Conservation (phyloP, 2,113 vertebrate genomes). For the Heptranchias perlo region DNA sequence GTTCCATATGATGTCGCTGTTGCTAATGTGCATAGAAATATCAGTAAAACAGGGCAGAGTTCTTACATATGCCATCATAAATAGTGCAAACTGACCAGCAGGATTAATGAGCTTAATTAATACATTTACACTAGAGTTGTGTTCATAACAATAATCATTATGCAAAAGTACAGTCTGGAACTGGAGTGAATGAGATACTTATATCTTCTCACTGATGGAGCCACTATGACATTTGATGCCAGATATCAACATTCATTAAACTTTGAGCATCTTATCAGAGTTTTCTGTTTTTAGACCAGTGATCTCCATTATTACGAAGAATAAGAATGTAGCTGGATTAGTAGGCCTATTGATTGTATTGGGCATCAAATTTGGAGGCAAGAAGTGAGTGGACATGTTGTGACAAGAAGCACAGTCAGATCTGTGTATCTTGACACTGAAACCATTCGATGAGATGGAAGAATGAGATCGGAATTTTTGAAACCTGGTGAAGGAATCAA, state of each 20-base stretch:
- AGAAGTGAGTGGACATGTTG: not conserved
- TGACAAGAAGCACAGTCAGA: too few species aligned
- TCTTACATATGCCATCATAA: not conserved
- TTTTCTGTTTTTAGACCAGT: too few species aligned
- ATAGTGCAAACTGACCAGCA: too few species aligned
- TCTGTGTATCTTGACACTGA: too few species aligned
- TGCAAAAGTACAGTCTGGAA: not conserved
- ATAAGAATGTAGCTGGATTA: not conserved
- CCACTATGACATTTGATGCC: too few species aligned
- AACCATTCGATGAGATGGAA: not conserved
- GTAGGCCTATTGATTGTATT: too few species aligned
- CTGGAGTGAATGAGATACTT: not conserved
- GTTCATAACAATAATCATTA: not conserved
- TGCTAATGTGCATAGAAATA: not conserved
- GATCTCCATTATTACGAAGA: not conserved
- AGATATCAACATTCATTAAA: too few species aligned
- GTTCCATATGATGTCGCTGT: not conserved
- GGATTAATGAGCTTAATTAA: too few species aligned
- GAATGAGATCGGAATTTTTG: not conserved
- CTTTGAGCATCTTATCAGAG: too few species aligned
- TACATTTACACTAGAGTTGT: not conserved
- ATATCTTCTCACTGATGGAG: too few species aligned
- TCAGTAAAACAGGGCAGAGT: not conserved
- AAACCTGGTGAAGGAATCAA: not conserved
- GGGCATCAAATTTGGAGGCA: too few species aligned